These are phyloP conservation scores for Psittacula cyanocephala DNA, from an alignment of 2,113 vertebrate species.

Conservation along the genomic window DNA sequence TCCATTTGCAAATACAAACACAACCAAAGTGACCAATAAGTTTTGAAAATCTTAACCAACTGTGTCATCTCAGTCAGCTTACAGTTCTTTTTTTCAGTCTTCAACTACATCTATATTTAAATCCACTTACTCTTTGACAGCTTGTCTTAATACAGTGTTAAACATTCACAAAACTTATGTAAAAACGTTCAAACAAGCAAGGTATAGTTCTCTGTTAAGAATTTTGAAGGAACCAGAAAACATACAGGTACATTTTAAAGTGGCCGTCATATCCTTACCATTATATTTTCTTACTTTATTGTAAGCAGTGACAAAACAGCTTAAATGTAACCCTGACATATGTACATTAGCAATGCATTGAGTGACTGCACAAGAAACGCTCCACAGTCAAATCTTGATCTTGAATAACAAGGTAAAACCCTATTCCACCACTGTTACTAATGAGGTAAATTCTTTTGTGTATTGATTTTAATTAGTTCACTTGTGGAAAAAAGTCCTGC, in stretches of 20 bases:
- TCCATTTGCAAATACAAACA: not conserved
- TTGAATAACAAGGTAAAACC: constrained; percentile 11
- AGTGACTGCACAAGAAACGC: not conserved
- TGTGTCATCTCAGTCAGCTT: not conserved
- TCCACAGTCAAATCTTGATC: not conserved
- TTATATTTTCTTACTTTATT: not conserved
- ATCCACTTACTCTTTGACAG: not conserved
- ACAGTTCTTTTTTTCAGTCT: not conserved
- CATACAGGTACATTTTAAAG: not conserved
- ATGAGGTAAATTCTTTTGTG: constrained; percentile 34
- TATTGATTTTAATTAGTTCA: constrained; percentile 59
- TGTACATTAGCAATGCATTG: not conserved
- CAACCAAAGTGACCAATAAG: not conserved
- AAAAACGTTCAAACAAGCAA: not conserved
- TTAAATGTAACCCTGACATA: not conserved
- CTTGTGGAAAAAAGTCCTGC: constrained; percentile 34
- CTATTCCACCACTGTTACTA: constrained; percentile 7
- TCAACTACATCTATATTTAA: not conserved
- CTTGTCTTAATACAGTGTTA: not conserved
- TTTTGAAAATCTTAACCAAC: not conserved
- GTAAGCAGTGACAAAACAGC: not conserved
- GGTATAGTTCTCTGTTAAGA: not conserved
- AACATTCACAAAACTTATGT: not conserved
- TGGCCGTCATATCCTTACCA: not conserved
- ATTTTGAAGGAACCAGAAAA: not conserved